phyloP scores from a whole-genome alignment of 2,113 vertebrate genomes.

The Zosterops hypoxanthus region DNA sequence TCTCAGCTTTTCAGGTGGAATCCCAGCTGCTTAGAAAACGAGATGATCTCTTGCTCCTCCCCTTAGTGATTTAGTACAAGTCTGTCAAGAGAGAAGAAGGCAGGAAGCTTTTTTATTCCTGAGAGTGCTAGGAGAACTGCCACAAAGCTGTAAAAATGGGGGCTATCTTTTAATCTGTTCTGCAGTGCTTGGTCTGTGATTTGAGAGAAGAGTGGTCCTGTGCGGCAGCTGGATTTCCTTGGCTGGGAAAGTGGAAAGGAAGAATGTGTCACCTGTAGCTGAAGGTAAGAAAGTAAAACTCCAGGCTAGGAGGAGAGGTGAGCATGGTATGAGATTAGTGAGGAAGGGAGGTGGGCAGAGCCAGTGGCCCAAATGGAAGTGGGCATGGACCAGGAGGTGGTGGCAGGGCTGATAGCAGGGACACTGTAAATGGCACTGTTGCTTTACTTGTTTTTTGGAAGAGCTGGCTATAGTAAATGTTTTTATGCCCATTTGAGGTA shows the following conservation, averaged over 20 bases:
- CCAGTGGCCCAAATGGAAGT: not conserved
- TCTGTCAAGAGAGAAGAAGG: not conserved
- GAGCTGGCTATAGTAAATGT: not conserved
- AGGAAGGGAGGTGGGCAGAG: not conserved
- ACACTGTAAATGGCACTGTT: not conserved
- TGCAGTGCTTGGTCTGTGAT: not conserved
- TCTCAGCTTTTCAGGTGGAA: slow-evolving; percentile 28
- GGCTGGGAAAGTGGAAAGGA: not conserved
- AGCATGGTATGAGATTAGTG: not conserved
- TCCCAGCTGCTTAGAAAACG: not conserved
- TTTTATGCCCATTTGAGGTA: rapidly evolving
- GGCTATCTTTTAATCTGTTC: not conserved
- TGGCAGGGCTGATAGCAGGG: not conserved
- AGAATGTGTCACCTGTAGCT: not conserved
- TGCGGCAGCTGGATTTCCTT: not conserved
- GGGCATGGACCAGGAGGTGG: not conserved
- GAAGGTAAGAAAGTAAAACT: slow-evolving; percentile 16
- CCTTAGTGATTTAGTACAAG: not conserved
- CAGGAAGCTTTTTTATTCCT: not conserved
- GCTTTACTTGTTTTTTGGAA: not conserved
- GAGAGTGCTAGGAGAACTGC: not conserved
- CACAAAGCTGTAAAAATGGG: not conserved
- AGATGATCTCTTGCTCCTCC: slow-evolving; percentile 23
- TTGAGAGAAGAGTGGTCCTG: not conserved
- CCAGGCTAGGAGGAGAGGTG: not conserved